Conservation (phyloP, 1,140 invertebrate genomes). For the Marisa cornuarietis region DNA sequence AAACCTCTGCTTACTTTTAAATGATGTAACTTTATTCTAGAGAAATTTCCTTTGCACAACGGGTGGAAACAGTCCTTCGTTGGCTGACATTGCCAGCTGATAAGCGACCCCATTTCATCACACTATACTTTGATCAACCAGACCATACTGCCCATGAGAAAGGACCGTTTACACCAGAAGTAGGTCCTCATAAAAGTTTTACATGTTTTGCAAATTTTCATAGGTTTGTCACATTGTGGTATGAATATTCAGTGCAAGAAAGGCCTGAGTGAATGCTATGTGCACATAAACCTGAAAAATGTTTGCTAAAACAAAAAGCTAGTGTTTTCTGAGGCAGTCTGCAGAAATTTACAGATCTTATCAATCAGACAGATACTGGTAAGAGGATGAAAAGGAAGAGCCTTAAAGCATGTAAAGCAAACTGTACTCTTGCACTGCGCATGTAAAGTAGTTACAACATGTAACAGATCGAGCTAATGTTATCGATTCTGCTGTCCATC, state of each 20-base stretch:
- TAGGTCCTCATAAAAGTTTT: background rate
- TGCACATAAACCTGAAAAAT: no score
- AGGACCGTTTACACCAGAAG: slow-evolving; percentile 27
- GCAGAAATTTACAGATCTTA: no score
- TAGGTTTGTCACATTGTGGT: slow-evolving; percentile 26
- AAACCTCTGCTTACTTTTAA: background rate
- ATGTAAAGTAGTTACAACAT: no score
- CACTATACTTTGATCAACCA: slow-evolving; percentile 80
- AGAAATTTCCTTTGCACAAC: slow-evolving; percentile 35
- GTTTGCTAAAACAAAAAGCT: no score
- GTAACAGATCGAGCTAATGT: no score
- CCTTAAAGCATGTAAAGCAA: no score
- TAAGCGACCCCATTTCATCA: slow-evolving; percentile 70
- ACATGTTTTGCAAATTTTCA: slow-evolving; percentile 53
- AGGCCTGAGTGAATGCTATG: background rate
- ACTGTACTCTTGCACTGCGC: no score
- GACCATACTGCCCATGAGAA: slow-evolving; percentile 73
- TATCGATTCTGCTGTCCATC: no score
- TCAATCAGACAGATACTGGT: no score
- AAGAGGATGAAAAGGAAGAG: no score
- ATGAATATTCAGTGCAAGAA: background rate
- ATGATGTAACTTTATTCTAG: slow-evolving; percentile 20
- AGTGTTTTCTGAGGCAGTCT: no score
- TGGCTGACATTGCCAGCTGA: slow-evolving; percentile 70
- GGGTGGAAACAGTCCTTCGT: slow-evolving; percentile 73